These are phyloP conservation scores for Arctocebus calabarensis DNA, from an alignment of 2,797 vertebrate genomes.

Conservation along the genomic window DNA sequence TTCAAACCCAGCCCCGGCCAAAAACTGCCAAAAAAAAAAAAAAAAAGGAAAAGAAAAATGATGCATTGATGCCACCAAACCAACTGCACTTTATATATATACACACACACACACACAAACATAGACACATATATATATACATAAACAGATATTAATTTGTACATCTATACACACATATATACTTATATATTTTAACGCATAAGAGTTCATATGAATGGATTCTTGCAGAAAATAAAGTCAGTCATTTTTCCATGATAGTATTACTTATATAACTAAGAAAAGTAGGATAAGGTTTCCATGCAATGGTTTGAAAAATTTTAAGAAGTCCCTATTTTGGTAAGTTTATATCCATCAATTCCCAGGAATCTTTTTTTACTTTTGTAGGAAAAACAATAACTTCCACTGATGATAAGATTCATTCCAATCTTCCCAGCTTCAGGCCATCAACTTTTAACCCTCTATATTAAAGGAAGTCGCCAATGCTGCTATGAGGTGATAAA, in stretches of 20 bases:
- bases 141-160: not conserved
- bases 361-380: not conserved
- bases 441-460: not conserved
- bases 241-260: not conserved
- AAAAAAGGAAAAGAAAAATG: too few species aligned
- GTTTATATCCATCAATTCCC: not conserved
- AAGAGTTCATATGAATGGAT: not conserved
- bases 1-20: too few species aligned
- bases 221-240: not conserved
- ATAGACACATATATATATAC: rapidly evolving
- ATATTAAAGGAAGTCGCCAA: not conserved
- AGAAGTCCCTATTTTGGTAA: not conserved
- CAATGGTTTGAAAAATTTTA: conserved; percentile 23
- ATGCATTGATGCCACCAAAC: too few species aligned
- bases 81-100: too few species aligned
- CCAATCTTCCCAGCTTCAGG: not conserved
- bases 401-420: conserved; percentile 13
- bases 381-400: conserved; percentile 11
- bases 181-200: not conserved
- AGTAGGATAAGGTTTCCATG: not conserved
- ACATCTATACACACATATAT: not conserved
- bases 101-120: too few species aligned
- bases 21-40: too few species aligned
- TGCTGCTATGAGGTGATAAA: not conserved
- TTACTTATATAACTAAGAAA: not conserved